Evolutionary conservation across 2,797 vertebrate species (phyloP).

Genomic region (Platyrinchus mystaceus): DNA sequence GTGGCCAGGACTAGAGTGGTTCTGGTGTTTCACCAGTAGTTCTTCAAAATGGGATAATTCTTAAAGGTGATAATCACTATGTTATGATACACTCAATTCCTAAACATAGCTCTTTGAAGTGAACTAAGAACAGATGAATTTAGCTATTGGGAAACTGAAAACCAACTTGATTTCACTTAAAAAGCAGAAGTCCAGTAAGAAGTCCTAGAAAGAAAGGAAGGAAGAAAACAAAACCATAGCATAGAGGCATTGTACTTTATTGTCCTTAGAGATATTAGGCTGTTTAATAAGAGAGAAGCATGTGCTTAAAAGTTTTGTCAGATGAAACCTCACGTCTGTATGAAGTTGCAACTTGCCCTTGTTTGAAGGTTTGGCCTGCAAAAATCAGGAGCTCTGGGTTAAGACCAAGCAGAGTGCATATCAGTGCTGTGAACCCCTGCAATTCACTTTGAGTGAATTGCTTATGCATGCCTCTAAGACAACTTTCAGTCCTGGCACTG

Average conservation of each 20-base stretch:
- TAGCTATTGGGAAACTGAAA: not conserved
- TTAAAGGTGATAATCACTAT: not conserved
- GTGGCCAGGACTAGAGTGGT: not conserved
- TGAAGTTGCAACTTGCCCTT: not conserved
- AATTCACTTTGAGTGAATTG: not conserved
- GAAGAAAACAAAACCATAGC: not conserved
- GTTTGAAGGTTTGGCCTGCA: not conserved
- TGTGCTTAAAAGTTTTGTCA: not conserved
- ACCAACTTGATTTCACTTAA: not conserved
- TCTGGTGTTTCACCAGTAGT: not conserved
- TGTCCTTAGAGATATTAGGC: not conserved
- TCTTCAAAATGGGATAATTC: not conserved
- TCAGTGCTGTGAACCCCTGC: not conserved
- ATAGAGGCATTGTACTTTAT: not conserved
- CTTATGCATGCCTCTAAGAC: not conserved
- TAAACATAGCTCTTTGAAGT: not conserved
- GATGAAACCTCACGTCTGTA: not conserved
- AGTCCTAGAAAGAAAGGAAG: not conserved
- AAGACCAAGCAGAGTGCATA: not conserved
- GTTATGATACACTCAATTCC: not conserved
- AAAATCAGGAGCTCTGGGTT: not conserved
- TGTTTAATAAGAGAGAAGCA: not conserved
- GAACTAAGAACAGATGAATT: not conserved
- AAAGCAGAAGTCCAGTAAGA: not conserved
- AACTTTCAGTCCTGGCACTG: not conserved